Conservation (phyloP, 2,113 vertebrate species). For the Saccopteryx leptura region DNA sequence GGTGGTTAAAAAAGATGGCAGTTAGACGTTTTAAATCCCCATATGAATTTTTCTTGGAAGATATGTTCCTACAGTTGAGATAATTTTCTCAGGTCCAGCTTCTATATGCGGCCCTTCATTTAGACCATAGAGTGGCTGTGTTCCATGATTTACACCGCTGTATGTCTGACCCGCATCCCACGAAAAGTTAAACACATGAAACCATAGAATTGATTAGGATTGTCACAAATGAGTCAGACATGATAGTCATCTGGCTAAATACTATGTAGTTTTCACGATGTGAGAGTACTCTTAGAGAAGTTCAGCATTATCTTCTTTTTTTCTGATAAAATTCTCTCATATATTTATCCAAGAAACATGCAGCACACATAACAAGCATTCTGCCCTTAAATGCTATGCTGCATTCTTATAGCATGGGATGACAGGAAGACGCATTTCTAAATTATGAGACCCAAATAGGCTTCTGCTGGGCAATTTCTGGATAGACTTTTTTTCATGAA, state of each 20-base stretch:
- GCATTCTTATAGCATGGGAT: not conserved
- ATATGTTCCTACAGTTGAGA: not conserved
- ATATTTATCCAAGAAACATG: not conserved
- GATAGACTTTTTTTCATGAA: conserved; percentile 16
- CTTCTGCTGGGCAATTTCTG: not conserved
- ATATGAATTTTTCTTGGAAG: not conserved
- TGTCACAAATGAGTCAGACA: not conserved
- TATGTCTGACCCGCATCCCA: not conserved
- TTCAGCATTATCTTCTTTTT: not conserved
- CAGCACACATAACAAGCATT: not conserved
- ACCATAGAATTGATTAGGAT: not conserved
- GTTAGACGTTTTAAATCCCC: not conserved
- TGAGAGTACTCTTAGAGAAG: not conserved
- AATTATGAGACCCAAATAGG: conserved; percentile 10
- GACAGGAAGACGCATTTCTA: not conserved
- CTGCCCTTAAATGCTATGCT: not conserved
- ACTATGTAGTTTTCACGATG: not conserved
- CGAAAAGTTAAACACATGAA: not conserved
- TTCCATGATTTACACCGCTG: not conserved
- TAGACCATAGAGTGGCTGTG: not conserved
- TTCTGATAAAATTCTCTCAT: not conserved
- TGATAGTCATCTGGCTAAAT: not conserved
- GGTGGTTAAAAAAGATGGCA: not conserved
- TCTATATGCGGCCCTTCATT: not conserved
- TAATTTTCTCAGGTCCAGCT: not conserved